Conservation (phyloP, 1,140 invertebrate species). For the Daktulosphaira vitifoliae region DNA sequence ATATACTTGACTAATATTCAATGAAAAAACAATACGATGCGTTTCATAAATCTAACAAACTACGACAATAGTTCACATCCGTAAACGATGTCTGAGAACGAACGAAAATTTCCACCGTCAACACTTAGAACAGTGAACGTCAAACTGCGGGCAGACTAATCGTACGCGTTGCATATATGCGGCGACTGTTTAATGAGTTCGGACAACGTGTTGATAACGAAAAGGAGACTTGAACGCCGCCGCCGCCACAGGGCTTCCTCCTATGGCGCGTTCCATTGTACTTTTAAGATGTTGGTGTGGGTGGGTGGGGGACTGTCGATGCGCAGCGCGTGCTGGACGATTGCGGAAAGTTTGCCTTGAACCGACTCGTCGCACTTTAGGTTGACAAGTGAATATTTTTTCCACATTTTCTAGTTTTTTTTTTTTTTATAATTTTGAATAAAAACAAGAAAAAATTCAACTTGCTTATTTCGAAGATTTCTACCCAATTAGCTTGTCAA, state of each 20-base stretch:
- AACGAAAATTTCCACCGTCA: background rate
- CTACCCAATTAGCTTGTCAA: slow-evolving; percentile 20
- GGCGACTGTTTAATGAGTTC: slow-evolving; percentile 3
- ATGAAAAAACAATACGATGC: too few species aligned
- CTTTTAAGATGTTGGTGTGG: background rate
- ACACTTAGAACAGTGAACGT: background rate
- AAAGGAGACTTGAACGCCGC: slow-evolving; percentile 19
- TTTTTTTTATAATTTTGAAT: background rate
- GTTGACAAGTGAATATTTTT: too few species aligned
- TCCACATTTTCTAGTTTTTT: background rate
- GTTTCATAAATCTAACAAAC: too few species aligned
- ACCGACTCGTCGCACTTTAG: background rate
- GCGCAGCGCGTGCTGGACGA: background rate
- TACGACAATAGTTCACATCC: too few species aligned
- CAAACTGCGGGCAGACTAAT: slow-evolving; percentile 9
- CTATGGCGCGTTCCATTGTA: too few species aligned
- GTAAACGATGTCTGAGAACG: too few species aligned
- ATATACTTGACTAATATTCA: too few species aligned
- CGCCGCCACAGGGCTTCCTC: background rate
- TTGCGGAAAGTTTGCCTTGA: slow-evolving; percentile 24
- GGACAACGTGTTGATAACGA: background rate
- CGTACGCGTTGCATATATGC: slow-evolving; percentile 7
- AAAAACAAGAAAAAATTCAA: background rate
- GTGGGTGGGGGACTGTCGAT: slow-evolving; percentile 10
- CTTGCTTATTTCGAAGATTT: background rate